Evolutionary conservation across 2,888 invertebrate genomes (phyloP).

Genomic region (Anagyrus pseudococci): DNA sequence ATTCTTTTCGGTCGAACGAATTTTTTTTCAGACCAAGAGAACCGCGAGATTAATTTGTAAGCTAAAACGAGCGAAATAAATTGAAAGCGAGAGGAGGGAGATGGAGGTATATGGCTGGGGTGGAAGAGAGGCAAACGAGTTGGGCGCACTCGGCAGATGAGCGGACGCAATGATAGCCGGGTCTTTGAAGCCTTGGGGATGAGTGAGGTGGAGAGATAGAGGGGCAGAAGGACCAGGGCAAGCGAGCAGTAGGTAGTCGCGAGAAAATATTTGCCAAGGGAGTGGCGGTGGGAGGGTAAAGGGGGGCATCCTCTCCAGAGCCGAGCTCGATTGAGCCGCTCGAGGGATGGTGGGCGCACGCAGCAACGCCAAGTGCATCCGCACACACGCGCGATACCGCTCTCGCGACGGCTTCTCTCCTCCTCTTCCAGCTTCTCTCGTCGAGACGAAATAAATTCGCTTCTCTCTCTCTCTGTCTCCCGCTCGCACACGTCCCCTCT

Average conservation of each 20-base stretch:
- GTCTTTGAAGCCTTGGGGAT: slow-evolving; percentile 19
- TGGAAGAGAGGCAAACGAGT: neutral
- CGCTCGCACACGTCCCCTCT: too few relatives aligned
- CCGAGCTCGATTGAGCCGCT: slow-evolving; percentile 14
- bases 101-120: neutral
- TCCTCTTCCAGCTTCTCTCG: too few relatives aligned
- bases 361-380: neutral
- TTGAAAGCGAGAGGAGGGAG: too few relatives aligned
- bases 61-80: too few relatives aligned
- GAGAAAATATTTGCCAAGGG: slow-evolving; percentile 38
- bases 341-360: neutral
- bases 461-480: too few relatives aligned
- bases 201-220: neutral
- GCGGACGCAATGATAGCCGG: slow-evolving; percentile 5
- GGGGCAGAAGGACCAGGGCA: neutral
- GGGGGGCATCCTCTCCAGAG: neutral
- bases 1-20: too few relatives aligned
- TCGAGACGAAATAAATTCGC: slow-evolving; percentile 13
- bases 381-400: slow-evolving; percentile 35
- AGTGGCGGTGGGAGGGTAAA: too few relatives aligned
- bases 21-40: neutral
- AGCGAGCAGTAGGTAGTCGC: neutral
- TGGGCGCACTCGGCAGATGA: neutral
- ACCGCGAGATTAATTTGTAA: neutral
- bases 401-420: too few relatives aligned